phyloP scores from a whole-genome alignment of 1,140 invertebrate species.

The Micrasema minimum region DNA sequence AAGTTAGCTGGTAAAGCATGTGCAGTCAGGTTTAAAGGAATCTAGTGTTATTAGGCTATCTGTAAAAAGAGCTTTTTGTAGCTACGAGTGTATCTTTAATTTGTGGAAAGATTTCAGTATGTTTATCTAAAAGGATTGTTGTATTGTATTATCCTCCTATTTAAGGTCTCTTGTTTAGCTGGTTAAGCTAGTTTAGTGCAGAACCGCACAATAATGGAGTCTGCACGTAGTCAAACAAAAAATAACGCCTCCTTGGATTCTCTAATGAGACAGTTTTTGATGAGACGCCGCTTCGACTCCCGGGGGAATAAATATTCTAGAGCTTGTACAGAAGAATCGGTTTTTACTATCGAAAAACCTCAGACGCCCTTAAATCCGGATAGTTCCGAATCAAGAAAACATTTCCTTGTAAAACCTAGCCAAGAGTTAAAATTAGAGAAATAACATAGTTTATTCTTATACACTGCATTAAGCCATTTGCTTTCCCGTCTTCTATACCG shows the following conservation, averaged over 20 bases:
- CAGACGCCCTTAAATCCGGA: conserved; percentile 31
- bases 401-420: neutral
- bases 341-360: conserved; percentile 37
- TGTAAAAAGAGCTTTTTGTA: too few species aligned
- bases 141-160: too few species aligned
- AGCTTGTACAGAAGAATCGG: conserved; percentile 10
- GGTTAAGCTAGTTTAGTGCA: too few species aligned
- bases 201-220: conserved; percentile 31
- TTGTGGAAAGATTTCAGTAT: too few species aligned
- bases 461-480: too few species aligned
- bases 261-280: conserved; percentile 51
- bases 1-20: too few species aligned
- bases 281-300: conserved; percentile 38
- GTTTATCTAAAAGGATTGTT: too few species aligned
- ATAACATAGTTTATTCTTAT: neutral
- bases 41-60: too few species aligned
- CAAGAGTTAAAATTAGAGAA: neutral
- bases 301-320: conserved; percentile 31
- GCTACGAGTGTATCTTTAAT: too few species aligned
- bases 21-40: too few species aligned
- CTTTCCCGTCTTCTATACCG: too few species aligned
- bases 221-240: conserved; percentile 47
- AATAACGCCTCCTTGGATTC: conserved; percentile 46
- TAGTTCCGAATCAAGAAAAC: neutral
- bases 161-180: too few species aligned